Evolutionary conservation across 2,888 invertebrate genomes (phyloP), one percentile per base, ranked within the genome.

Genomic region (Eupithecia dodoneata): DNA sequence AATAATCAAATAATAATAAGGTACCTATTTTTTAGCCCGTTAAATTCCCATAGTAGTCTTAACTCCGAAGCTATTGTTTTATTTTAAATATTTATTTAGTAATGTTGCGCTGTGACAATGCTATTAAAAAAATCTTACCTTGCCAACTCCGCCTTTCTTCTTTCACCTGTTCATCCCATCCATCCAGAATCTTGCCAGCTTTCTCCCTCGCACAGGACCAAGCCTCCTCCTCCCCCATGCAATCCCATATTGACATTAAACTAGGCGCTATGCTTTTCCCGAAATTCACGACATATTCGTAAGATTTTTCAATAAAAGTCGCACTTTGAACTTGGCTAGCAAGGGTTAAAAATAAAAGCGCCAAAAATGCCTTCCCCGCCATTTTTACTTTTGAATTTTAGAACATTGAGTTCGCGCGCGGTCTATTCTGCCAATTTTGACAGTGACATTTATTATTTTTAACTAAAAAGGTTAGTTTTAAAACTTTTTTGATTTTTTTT

Each of bases 141-240:
- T 91, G 92, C 95, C 95, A 95, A 71, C 83, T 86, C 72, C 86
- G 86, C 76, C 93, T 83, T 49, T 95, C 92, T 18, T 89, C 87
- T 1, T 93, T 85, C 4, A 95, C 89, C 6, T 92, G 89, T 18
- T 89, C 87, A 2, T 90, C 90, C 93, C 93, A 95, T 1, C 84
- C 83, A 76, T 94, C 94, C 82, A 96, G 87, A 67, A 96, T 89
- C 73, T 94, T 95, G 66, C 94, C 95, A 4, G 96, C 95, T 81
- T 95, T 95, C 78, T 95, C 92, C 59, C 92, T 93, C 4, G 96
- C 95, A 91, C 96, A 96, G 10, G 86, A 86, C 96, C 96, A 96
- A 10, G 95, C 92, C 55, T 96, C 91, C 0, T 91, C 87, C 12
- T 94, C 90, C 0, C 93, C 90, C 55, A 96, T 92, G 87, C 96